These are phyloP conservation scores for Rhabdophis nuchalis DNA, from an alignment of 2,797 vertebrate genomes.

Conservation along the genomic window DNA sequence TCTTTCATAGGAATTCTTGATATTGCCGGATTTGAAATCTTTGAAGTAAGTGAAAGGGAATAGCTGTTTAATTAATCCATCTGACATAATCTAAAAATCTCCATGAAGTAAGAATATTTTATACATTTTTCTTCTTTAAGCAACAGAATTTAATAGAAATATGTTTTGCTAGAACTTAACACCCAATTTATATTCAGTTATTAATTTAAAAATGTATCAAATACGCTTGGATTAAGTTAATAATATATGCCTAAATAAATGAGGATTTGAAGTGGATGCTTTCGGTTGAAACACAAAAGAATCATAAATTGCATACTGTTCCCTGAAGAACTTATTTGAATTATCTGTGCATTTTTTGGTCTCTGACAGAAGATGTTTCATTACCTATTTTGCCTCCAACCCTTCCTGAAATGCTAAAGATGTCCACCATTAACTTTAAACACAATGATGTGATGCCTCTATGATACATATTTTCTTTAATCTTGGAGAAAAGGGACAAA, in stretches of 20 bases:
- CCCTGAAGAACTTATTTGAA: background rate
- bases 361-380: background rate
- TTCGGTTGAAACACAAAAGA: background rate
- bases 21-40: constrained; percentile 98
- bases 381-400: background rate
- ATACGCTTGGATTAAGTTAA: background rate
- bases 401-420: background rate
- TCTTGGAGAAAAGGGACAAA: background rate
- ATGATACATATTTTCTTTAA: background rate
- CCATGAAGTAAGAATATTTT: background rate
- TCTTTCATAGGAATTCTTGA: constrained; percentile 98
- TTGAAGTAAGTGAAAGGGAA: constrained; percentile 77
- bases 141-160: background rate
- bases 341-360: background rate
- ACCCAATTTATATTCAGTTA: background rate
- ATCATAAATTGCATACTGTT: background rate
- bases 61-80: background rate
- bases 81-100: background rate
- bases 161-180: background rate
- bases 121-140: background rate
- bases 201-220: background rate
- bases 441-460: background rate
- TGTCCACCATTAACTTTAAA: background rate
- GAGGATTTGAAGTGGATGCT: background rate
- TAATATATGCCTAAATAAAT: background rate